Evolutionary conservation across 2,797 vertebrate genomes (phyloP).

Genomic region (Cirrhinus mrigala): DNA sequence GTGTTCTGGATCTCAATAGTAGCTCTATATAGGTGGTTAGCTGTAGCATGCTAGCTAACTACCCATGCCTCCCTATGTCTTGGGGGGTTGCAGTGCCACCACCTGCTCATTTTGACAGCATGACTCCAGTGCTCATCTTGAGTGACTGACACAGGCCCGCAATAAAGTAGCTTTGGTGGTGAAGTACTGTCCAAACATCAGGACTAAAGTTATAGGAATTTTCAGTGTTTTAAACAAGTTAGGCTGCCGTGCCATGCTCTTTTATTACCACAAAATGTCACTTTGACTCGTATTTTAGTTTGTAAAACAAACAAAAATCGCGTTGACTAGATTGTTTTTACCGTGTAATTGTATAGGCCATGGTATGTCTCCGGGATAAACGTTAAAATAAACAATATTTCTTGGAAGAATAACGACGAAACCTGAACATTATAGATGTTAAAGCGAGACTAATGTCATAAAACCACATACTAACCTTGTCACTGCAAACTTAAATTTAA

Average conservation of each 20-base stretch:
- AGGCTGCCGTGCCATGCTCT: background rate
- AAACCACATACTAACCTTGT: background rate
- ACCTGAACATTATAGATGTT: background rate
- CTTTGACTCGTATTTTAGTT: background rate
- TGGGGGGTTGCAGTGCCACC: background rate
- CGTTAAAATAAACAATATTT: background rate
- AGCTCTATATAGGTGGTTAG: background rate
- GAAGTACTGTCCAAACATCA: background rate
- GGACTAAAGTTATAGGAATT: background rate
- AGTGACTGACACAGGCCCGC: slow-evolving; percentile 22
- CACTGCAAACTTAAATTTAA: background rate
- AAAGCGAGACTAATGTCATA: background rate
- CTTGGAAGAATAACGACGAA: background rate
- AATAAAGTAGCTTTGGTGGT: background rate
- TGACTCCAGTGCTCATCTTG: slow-evolving; percentile 4
- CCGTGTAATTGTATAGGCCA: background rate
- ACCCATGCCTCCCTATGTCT: background rate
- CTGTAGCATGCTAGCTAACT: slow-evolving; percentile 30
- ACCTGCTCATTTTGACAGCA: slow-evolving; percentile 15
- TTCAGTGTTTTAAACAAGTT: background rate
- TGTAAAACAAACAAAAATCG: background rate
- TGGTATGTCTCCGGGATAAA: background rate
- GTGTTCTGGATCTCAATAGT: background rate
- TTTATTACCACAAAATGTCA: background rate
- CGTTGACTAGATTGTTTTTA: background rate